Conservation (phyloP, 2,797 vertebrate genomes). For the Morelia viridis region DNA sequence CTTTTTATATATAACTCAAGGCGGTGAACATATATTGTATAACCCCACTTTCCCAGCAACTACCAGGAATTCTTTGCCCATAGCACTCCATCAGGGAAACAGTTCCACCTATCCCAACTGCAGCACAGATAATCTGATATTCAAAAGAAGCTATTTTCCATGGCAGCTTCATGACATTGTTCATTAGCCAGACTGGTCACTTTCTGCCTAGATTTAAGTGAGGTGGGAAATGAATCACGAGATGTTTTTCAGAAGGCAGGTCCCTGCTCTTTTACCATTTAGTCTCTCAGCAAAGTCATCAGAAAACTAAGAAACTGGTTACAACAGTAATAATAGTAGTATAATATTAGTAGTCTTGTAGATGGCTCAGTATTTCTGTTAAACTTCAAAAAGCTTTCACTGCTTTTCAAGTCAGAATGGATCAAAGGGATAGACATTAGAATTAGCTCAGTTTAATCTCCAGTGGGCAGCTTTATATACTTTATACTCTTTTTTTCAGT, state of each 20-base stretch:
- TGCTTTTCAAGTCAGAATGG: background rate
- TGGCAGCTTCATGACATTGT: background rate
- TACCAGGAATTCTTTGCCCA: background rate
- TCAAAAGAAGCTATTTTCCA: background rate
- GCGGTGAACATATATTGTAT: background rate
- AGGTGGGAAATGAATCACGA: background rate
- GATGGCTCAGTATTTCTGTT: conserved; percentile 11
- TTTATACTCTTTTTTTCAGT: background rate
- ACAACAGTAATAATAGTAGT: background rate
- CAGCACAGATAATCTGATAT: background rate
- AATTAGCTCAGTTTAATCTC: conserved; percentile 24
- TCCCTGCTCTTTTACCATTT: background rate
- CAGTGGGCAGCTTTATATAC: conserved; percentile 1
- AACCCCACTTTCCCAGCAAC: background rate
- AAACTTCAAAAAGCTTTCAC: background rate
- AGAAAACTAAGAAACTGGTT: background rate
- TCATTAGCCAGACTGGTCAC: background rate
- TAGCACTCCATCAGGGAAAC: background rate
- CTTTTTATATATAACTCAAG: background rate
- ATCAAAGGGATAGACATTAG: background rate
- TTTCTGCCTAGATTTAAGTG: background rate
- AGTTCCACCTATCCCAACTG: background rate
- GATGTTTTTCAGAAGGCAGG: background rate
- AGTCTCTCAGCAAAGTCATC: background rate
- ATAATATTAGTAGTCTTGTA: background rate